phyloP scores from a whole-genome alignment of 1,140 invertebrate species.

The Drosophila rhopaloa region DNA sequence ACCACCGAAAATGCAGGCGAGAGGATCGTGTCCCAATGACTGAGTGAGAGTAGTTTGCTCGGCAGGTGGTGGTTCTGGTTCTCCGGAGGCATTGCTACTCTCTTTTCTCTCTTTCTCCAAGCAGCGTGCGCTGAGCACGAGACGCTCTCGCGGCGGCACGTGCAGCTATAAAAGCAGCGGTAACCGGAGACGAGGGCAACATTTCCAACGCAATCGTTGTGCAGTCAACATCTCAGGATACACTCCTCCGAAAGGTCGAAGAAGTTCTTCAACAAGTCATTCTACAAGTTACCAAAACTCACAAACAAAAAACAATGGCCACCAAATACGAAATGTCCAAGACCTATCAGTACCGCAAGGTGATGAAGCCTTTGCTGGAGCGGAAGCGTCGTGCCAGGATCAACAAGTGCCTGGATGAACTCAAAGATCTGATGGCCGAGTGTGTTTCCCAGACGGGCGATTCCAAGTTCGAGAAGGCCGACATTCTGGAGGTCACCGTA shows the following conservation, averaged over 20 bases:
- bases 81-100: not conserved
- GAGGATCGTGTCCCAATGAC: conserved; percentile 68
- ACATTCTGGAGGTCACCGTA: conserved; percentile 97
- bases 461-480: conserved; percentile 97
- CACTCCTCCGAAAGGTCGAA: conserved; percentile 1
- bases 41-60: conserved; percentile 70
- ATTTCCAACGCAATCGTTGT: conserved; percentile 77
- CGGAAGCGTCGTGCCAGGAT: conserved; percentile 96
- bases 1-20: conserved; percentile 60
- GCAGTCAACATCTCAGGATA: conserved; percentile 52
- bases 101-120: conserved; percentile 24
- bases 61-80: conserved; percentile 66
- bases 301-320: conserved; percentile 59
- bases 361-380: conserved; percentile 98
- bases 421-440: conserved; percentile 96
- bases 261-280: conserved; percentile 13
- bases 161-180: conserved; percentile 80
- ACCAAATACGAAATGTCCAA: conserved; percentile 87
- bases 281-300: conserved; percentile 7
- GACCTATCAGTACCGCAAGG: conserved; percentile 96
- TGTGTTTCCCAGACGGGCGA: conserved; percentile 93
- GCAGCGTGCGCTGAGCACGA: conserved; percentile 75
- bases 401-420: conserved; percentile 96
- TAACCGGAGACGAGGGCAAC: conserved; percentile 66
- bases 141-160: conserved; percentile 67